Conservation (phyloP, 2,113 vertebrate species). For the Tiliqua scincoides region DNA sequence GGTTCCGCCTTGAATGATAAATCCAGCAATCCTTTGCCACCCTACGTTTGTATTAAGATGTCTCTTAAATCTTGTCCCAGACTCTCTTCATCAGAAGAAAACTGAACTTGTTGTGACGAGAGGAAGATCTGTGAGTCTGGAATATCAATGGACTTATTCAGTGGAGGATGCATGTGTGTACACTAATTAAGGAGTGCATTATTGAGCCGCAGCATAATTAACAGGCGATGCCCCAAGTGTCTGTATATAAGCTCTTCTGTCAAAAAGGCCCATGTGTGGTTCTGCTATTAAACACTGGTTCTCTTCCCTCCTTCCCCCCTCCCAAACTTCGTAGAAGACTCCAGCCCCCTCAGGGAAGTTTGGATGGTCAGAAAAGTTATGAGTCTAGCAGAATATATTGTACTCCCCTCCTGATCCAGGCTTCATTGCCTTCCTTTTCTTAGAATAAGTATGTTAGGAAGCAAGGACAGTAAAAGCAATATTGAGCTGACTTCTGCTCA, state of each 20-base stretch:
- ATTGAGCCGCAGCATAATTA: slow-evolving; percentile 25
- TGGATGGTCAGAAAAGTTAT: neutral
- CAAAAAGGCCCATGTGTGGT: slow-evolving; percentile 12
- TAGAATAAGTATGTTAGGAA: neutral
- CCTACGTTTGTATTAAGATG: slow-evolving; percentile 30
- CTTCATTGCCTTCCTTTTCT: neutral
- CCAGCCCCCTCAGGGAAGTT: neutral
- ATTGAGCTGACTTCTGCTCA: neutral
- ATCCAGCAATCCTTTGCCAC: neutral
- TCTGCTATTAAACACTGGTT: neutral
- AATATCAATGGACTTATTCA: slow-evolving; percentile 36
- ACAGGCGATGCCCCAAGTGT: slow-evolving; percentile 23
- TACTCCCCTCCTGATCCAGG: fast-evolving
- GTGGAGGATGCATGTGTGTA: slow-evolving; percentile 22
- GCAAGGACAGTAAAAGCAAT: neutral
- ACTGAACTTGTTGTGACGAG: slow-evolving; percentile 6
- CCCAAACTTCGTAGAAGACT: too few species aligned
- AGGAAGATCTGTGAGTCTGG: slow-evolving; percentile 21
- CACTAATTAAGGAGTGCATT: slow-evolving; percentile 38
- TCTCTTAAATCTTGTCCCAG: slow-evolving; percentile 30
- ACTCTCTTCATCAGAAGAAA: slow-evolving; percentile 21
- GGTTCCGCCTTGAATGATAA: slow-evolving; percentile 15
- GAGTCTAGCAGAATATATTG: too few species aligned
- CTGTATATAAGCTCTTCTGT: slow-evolving; percentile 35
- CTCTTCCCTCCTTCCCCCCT: too few species aligned